These are phyloP conservation scores for Conus ventricosus DNA, from an alignment of 1,140 invertebrate species.

Conservation along the genomic window DNA sequence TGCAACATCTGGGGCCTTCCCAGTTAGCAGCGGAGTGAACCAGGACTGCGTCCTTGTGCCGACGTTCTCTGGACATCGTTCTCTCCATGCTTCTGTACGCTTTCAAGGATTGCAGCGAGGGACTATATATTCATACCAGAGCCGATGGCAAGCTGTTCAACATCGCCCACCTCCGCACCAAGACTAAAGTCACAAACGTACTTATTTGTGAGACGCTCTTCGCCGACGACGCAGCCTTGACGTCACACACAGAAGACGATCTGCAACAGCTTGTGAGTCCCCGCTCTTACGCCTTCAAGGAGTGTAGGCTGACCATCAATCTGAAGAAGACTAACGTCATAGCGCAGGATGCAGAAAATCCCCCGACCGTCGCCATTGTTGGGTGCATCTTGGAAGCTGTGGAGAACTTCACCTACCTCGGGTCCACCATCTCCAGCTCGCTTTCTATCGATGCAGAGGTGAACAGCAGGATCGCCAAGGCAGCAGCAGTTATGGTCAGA, in stretches of 20 bases:
- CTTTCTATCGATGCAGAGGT: neutral
- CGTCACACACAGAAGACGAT: too few relatives aligned
- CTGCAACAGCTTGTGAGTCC: too few relatives aligned
- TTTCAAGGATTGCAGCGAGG: conserved; percentile 17
- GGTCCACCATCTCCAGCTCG: neutral
- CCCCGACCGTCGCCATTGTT: neutral
- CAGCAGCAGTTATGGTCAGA: neutral
- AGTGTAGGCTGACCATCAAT: neutral
- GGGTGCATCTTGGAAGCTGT: neutral
- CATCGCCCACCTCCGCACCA: conserved; percentile 28
- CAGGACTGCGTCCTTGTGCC: conserved; percentile 37
- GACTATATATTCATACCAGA: conserved; percentile 28
- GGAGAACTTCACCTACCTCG: neutral
- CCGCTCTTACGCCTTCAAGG: too few relatives aligned
- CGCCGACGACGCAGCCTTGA: too few relatives aligned
- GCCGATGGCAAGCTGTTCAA: conserved; percentile 43
- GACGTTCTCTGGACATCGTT: conserved; percentile 39
- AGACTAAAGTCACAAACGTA: neutral
- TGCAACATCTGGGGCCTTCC: conserved; percentile 24
- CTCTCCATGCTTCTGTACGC: conserved; percentile 30
- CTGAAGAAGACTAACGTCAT: neutral
- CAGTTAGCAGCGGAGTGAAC: conserved; percentile 18
- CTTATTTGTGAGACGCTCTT: too few relatives aligned
- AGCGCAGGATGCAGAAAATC: neutral
- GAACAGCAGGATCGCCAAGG: neutral